phyloP scores from a whole-genome alignment of 1,140 invertebrate species.

The Drosophila rhopaloa region DNA sequence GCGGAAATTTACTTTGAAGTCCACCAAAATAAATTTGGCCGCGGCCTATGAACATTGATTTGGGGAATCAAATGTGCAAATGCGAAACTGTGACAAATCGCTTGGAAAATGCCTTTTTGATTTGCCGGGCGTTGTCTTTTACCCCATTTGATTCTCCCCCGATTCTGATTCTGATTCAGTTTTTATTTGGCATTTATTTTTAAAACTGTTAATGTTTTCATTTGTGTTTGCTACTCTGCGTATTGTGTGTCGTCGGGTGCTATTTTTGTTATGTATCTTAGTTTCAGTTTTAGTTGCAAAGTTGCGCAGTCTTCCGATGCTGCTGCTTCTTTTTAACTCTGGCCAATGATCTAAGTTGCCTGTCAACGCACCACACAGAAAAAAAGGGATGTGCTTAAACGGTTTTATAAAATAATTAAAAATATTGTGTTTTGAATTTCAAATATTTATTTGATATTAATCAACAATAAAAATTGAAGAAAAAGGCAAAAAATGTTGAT shows the following conservation, averaged over 20 bases:
- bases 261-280: conserved; percentile 64
- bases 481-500: too few species aligned
- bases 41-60: conserved; percentile 31
- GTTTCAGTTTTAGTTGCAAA: conserved; percentile 63
- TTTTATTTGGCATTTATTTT: conserved; percentile 49
- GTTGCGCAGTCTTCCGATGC: conserved; percentile 57
- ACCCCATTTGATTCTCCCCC: conserved; percentile 8
- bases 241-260: conserved; percentile 50
- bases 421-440: too few species aligned
- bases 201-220: conserved; percentile 48
- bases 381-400: neutral
- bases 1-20: conserved; percentile 73
- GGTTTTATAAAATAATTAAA: too few species aligned
- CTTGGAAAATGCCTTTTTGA: conserved; percentile 35
- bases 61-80: conserved; percentile 25
- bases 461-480: too few species aligned
- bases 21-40: conserved; percentile 33
- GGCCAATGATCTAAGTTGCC: conserved; percentile 74
- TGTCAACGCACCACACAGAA: conserved; percentile 52
- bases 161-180: conserved; percentile 16
- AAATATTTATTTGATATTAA: too few species aligned
- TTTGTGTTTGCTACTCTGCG: conserved; percentile 28
- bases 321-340: conserved; percentile 26
- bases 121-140: conserved; percentile 20
- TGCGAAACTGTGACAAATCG: conserved; percentile 55